Conservation (phyloP, 2,797 vertebrate genomes). For the Heteromormyrus szaboi region DNA sequence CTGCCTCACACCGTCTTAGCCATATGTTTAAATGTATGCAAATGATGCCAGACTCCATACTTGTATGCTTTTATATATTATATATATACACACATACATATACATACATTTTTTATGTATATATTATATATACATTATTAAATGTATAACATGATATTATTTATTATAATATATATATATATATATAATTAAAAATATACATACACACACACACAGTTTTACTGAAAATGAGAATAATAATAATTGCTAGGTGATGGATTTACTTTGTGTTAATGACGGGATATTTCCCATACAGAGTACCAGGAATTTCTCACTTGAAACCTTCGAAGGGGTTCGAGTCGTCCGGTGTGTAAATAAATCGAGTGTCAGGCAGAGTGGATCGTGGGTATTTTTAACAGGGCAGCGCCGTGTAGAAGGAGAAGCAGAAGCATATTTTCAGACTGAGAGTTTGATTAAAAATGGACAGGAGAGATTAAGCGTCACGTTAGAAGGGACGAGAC, state of each 20-base stretch:
- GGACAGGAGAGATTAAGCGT: not conserved
- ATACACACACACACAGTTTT: not conserved
- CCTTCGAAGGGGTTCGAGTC: not conserved
- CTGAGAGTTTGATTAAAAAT: conserved; percentile 1
- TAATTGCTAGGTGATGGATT: not conserved
- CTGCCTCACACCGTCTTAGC: not conserved
- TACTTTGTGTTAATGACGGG: not conserved
- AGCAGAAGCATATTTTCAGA: not conserved
- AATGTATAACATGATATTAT: too few species aligned
- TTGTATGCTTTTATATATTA: not conserved
- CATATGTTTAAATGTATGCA: not conserved
- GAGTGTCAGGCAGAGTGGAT: not conserved
- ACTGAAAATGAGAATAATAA: not conserved
- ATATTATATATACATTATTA: not conserved
- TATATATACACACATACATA: not conserved
- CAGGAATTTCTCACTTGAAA: not conserved
- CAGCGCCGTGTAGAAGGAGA: not conserved
- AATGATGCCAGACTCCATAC: not conserved
- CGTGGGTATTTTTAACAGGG: not conserved
- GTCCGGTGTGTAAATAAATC: not conserved
- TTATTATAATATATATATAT: not conserved
- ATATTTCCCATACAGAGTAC: not conserved
- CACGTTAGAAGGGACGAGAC: not conserved
- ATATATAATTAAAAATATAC: not conserved
- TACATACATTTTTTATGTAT: not conserved